These are phyloP conservation scores for Lacerta viridis DNA, from an alignment of 2,797 vertebrate species.

Conservation along the genomic window DNA sequence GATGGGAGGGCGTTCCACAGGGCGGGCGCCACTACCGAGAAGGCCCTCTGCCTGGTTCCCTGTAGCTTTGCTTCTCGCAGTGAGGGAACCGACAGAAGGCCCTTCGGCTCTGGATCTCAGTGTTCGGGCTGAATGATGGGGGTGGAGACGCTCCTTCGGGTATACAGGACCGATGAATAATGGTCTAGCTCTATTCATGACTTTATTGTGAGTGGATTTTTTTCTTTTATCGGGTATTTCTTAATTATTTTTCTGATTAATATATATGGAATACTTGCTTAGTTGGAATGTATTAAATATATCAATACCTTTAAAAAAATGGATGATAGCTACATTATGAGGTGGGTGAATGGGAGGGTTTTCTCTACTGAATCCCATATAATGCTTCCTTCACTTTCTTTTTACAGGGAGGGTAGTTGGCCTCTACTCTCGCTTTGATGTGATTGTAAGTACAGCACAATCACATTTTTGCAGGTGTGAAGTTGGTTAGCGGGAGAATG, in stretches of 20 bases:
- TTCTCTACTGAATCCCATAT: neutral
- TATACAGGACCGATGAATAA: neutral
- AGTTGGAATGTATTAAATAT: neutral
- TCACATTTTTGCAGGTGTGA: neutral
- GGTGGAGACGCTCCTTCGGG: too few species aligned
- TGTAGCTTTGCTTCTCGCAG: too few species aligned
- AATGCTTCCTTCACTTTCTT: constrained; percentile 1
- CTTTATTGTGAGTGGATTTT: neutral
- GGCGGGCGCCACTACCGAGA: too few species aligned
- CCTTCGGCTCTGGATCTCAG: too few species aligned
- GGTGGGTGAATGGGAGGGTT: neutral
- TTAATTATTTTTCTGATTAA: neutral
- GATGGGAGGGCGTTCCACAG: too few species aligned
- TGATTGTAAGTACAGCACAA: constrained; percentile 90
- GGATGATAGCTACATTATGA: neutral
- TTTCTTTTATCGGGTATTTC: neutral
- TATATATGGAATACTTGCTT: neutral
- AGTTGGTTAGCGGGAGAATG: too few species aligned
- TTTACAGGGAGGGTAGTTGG: constrained; percentile 90
- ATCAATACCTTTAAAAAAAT: neutral
- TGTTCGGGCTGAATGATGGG: too few species aligned
- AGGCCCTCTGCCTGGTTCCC: too few species aligned
- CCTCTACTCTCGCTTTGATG: constrained; percentile 94
- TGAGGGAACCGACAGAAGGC: too few species aligned
- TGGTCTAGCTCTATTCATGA: neutral